These are phyloP conservation scores for Rattus rattus DNA, from an alignment of 2,113 vertebrate species.

Conservation along the genomic window DNA sequence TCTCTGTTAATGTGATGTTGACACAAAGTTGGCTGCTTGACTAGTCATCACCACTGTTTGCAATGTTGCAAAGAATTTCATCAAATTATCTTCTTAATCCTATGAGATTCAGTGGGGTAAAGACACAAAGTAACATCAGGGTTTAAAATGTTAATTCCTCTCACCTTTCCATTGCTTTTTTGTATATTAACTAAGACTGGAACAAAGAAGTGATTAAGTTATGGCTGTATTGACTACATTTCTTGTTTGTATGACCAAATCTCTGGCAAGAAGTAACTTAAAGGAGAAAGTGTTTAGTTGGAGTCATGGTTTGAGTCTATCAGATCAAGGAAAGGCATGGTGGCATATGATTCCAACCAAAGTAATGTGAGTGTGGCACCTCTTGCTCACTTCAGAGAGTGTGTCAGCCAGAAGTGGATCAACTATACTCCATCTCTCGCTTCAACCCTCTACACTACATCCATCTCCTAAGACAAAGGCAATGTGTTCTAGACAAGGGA, in stretches of 20 bases:
- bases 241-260: not conserved
- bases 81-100: not conserved
- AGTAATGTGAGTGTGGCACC: not conserved
- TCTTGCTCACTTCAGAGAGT: not conserved
- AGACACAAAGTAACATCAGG: not conserved
- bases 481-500: not conserved
- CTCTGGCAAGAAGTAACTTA: not conserved
- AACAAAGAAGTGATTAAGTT: not conserved
- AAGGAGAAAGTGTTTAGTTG: not conserved
- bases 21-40: not conserved
- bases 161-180: not conserved
- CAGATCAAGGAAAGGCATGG: not conserved
- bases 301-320: not conserved
- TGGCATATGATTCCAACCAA: not conserved
- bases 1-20: not conserved
- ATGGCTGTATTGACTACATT: not conserved
- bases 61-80: not conserved
- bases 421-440: too few relatives aligned
- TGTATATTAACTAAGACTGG: not conserved
- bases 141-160: not conserved
- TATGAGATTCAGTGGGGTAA: not conserved
- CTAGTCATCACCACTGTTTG: not conserved
- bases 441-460: not conserved
- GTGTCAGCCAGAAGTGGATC: not conserved
- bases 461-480: not conserved